Conservation (phyloP, 92 coral and sea anemone genomes). For the Siderastrea siderea region DNA sequence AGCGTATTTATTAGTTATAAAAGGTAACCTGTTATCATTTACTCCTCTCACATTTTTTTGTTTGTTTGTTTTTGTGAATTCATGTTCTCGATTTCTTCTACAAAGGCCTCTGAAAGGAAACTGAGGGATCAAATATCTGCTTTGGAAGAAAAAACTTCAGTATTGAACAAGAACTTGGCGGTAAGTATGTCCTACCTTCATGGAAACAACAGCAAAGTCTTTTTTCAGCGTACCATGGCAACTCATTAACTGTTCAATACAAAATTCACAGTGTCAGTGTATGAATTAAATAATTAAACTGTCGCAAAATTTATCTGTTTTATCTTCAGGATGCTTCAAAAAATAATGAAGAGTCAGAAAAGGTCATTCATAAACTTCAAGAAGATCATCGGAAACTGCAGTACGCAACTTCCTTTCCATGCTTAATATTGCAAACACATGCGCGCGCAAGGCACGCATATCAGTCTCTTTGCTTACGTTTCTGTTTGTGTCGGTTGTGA, state of each 20-base stretch:
- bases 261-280: background rate
- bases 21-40: background rate
- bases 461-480: background rate
- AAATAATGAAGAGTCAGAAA: constrained; percentile 34
- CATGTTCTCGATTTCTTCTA: background rate
- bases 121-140: constrained; percentile 22
- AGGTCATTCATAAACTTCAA: constrained; percentile 32
- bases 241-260: background rate
- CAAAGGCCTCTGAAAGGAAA: constrained; percentile 27
- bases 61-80: background rate
- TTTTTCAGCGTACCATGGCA: background rate
- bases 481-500: background rate
- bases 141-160: constrained; percentile 35
- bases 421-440: background rate
- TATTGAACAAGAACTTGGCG: constrained; percentile 30
- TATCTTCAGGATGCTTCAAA: constrained; percentile 5
- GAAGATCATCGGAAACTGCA: constrained; percentile 51
- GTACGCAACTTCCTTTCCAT: background rate
- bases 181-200: constrained; percentile 11
- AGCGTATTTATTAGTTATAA: background rate
- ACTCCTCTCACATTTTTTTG: background rate
- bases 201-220: no score
- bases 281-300: background rate
- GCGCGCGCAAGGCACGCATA: no score
- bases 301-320: background rate